A percentile compares a stretch with the other conserved stretches of the same genome.
phyloP scores from a whole-genome alignment of 2,888 invertebrate species.

The Taphrorychus bicolor region DNA sequence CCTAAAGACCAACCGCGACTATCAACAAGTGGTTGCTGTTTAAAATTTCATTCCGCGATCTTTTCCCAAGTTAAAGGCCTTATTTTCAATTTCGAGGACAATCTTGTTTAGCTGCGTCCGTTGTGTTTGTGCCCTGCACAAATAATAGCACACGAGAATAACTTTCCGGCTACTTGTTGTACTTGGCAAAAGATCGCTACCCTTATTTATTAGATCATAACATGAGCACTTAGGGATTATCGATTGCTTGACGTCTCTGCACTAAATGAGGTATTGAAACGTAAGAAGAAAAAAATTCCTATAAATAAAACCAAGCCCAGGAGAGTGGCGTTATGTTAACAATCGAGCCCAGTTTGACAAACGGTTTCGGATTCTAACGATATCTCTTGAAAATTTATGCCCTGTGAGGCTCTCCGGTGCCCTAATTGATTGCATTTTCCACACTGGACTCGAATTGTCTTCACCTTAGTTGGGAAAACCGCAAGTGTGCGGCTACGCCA shows the following conservation, averaged over 20 bases:
- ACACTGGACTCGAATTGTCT: conserved; percentile 26
- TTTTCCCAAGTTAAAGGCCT: too few relatives aligned
- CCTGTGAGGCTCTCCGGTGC: conserved; percentile 22
- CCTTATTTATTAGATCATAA: too few relatives aligned
- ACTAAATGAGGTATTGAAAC: too few relatives aligned
- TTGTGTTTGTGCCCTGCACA: too few relatives aligned
- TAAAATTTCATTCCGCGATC: neutral
- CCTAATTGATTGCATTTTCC: conserved; percentile 39
- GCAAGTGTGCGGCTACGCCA: conserved; percentile 14
- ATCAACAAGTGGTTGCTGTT: neutral
- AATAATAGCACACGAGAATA: neutral
- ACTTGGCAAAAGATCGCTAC: conserved; percentile 11
- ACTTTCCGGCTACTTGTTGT: neutral
- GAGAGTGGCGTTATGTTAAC: conserved; percentile 27
- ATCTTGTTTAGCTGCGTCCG: neutral
- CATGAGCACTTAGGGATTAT: too few relatives aligned
- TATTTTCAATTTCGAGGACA: neutral
- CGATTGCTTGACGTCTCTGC: too few relatives aligned
- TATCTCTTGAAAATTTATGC: conserved; percentile 55
- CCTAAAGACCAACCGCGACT: too few relatives aligned
- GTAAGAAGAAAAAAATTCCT: too few relatives aligned
- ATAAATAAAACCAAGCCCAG: too few relatives aligned
- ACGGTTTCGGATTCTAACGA: conserved; percentile 56
- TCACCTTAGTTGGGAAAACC: conserved; percentile 25
- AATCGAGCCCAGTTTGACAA: conserved; percentile 46